A percentile compares a stretch with the other conserved stretches of the same genome.
These are phyloP conservation scores for Lutraria rhynchaena DNA, from an alignment of 1,140 invertebrate genomes.

Conservation along the genomic window DNA sequence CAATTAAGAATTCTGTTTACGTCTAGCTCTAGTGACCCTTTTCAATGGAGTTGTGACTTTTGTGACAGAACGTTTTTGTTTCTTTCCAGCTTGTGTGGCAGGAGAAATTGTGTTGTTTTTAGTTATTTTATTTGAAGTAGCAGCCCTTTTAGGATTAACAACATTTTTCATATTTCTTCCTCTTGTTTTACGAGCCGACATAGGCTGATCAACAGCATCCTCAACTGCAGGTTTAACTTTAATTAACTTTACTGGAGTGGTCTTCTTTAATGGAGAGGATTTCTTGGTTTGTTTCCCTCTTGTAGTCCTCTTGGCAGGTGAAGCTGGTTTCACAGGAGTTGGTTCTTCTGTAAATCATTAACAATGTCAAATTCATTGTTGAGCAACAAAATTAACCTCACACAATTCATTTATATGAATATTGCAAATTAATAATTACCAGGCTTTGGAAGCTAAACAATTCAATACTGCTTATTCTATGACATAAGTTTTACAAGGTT, in stretches of 20 bases:
- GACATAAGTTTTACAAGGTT: too few species aligned
- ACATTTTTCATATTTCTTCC: slow-evolving; percentile 1
- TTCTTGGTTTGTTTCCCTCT: slow-evolving; percentile 4
- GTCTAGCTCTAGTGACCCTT: slow-evolving; percentile 28
- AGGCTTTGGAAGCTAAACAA: too few species aligned
- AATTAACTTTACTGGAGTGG: not conserved
- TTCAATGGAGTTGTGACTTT: slow-evolving; percentile 35
- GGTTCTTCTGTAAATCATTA: too few species aligned
- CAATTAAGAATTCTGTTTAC: too few species aligned
- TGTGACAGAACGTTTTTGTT: slow-evolving; percentile 18
- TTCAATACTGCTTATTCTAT: too few species aligned
- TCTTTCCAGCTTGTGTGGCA: slow-evolving; percentile 8
- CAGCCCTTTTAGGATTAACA: slow-evolving; percentile 3
- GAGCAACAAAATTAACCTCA: too few species aligned
- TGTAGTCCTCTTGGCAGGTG: slow-evolving; percentile 32
- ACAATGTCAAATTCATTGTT: too few species aligned
- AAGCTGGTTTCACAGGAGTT: slow-evolving; percentile 5
- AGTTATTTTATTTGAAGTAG: not conserved
- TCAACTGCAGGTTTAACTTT: not conserved
- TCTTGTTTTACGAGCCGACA: slow-evolving; percentile 16
- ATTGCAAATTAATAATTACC: too few species aligned
- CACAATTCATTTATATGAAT: too few species aligned
- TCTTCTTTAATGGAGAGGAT: slow-evolving; percentile 3
- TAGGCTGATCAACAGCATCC: not conserved
- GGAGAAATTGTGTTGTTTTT: not conserved